Conservation (phyloP, 2,113 vertebrate species). For the Tauraco erythrolophus region DNA sequence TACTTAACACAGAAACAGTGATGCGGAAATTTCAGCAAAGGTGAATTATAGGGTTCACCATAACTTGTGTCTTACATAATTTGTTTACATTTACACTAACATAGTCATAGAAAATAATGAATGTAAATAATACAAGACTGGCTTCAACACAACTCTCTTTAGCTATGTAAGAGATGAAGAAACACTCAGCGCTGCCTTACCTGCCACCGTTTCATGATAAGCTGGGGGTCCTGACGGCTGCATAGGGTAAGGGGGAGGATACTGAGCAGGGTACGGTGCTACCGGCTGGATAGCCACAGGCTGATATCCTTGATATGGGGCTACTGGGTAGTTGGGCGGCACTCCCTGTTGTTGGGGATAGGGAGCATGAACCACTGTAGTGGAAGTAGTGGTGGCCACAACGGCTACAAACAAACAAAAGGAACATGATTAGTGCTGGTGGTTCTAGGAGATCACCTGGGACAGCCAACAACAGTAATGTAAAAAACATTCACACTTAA, state of each 20-base stretch:
- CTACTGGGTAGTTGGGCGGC: conserved; percentile 75
- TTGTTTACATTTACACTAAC: not conserved
- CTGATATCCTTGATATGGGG: conserved; percentile 84
- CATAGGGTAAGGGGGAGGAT: conserved; percentile 72
- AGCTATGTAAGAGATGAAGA: not conserved
- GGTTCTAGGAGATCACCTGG: not conserved
- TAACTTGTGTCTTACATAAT: fast-evolving
- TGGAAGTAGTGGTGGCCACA: conserved; percentile 80
- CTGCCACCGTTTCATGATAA: conserved; percentile 86
- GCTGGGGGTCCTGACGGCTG: conserved; percentile 82
- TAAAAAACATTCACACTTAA: not conserved
- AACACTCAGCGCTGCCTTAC: conserved; percentile 51
- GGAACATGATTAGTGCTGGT: not conserved
- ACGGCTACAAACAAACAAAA: conserved; percentile 77
- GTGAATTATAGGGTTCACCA: not conserved
- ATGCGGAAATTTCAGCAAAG: not conserved
- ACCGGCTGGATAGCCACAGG: conserved; percentile 77
- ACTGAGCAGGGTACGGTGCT: conserved; percentile 76
- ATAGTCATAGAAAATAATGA: not conserved
- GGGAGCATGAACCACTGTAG: conserved; percentile 81
- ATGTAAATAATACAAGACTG: not conserved
- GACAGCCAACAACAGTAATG: not conserved
- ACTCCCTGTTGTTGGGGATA: conserved; percentile 80
- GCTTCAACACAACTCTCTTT: not conserved
- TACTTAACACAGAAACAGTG: not conserved